phyloP scores from a whole-genome alignment of 2,888 invertebrate species.

The Drosophila paramelanica region DNA sequence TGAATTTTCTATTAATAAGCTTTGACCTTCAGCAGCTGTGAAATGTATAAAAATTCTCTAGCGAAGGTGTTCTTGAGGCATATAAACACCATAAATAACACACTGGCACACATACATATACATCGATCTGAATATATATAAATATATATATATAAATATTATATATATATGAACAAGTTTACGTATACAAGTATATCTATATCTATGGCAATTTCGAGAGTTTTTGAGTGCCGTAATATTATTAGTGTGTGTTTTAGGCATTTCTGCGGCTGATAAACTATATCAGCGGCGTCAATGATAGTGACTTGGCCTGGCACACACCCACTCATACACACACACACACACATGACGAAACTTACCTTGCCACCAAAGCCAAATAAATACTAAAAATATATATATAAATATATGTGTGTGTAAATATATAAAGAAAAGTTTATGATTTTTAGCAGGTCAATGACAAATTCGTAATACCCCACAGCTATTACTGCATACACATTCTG shows the following conservation, averaged over 20 bases:
- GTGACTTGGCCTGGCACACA: conserved; percentile 15
- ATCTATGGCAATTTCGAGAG: conserved; percentile 23
- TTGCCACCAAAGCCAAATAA: conserved; percentile 53
- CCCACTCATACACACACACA: conserved; percentile 13
- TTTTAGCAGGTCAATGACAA: conserved; percentile 76
- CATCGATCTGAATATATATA: conserved; percentile 11
- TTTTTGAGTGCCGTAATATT: conserved; percentile 26
- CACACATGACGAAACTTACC: conserved; percentile 28
- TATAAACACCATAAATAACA: conserved; percentile 53
- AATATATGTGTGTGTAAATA: conserved; percentile 10
- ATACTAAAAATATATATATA: conserved; percentile 19
- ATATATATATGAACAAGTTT: conserved; percentile 14
- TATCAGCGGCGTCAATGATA: conserved; percentile 61
- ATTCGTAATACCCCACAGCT: conserved; percentile 43
- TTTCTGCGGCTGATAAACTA: conserved; percentile 55
- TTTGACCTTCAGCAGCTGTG: conserved; percentile 76
- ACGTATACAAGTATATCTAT: conserved; percentile 22
- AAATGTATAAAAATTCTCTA: conserved; percentile 55
- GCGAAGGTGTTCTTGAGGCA: conserved; percentile 72
- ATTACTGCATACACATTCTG: conserved; percentile 28
- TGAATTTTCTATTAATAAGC: conserved; percentile 79
- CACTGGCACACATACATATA: too few relatives aligned
- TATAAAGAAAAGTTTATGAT: conserved; percentile 24
- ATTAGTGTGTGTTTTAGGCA: conserved; percentile 40
- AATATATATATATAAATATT: conserved; percentile 8